These are phyloP conservation scores for Bombus impatiens DNA, from an alignment of 1,140 invertebrate genomes.

Conservation along the genomic window DNA sequence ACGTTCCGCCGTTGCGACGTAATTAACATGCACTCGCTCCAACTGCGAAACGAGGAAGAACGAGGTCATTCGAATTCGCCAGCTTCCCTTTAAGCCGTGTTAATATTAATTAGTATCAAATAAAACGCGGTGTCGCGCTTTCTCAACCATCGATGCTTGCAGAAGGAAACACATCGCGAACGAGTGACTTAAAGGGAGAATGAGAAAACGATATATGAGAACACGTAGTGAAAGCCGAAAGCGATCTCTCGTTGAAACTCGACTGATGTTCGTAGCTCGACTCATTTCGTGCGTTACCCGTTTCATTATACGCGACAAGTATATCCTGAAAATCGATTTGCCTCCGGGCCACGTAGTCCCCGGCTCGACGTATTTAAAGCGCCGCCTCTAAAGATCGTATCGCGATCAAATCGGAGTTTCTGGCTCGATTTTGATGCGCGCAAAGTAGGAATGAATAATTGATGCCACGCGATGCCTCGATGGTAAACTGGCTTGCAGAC, in stretches of 20 bases:
- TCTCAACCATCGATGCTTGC: background rate
- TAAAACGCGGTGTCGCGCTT: background rate
- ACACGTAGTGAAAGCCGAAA: background rate
- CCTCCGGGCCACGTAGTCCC: conserved; percentile 22
- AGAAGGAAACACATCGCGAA: background rate
- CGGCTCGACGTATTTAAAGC: conserved; percentile 27
- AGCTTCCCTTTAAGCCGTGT: background rate
- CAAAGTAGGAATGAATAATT: conserved; percentile 56
- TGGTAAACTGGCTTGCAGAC: conserved; percentile 47
- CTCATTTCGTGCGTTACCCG: conserved; percentile 40
- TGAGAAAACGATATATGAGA: background rate
- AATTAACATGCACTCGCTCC: background rate
- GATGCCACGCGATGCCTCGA: conserved; percentile 46
- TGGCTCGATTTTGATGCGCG: conserved; percentile 53
- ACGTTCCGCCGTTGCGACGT: background rate
- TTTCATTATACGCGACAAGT: conserved; percentile 47
- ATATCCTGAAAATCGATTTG: conserved; percentile 38
- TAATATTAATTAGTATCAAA: conserved; percentile 30
- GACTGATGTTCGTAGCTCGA: background rate
- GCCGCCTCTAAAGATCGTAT: conserved; percentile 34
- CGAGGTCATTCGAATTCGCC: too few relatives aligned
- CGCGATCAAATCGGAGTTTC: conserved; percentile 45
- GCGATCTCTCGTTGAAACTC: background rate
- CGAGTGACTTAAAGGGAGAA: background rate
- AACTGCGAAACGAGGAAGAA: background rate